Conservation (phyloP, 2,888 invertebrate genomes). For the Conistra vaccinii region DNA sequence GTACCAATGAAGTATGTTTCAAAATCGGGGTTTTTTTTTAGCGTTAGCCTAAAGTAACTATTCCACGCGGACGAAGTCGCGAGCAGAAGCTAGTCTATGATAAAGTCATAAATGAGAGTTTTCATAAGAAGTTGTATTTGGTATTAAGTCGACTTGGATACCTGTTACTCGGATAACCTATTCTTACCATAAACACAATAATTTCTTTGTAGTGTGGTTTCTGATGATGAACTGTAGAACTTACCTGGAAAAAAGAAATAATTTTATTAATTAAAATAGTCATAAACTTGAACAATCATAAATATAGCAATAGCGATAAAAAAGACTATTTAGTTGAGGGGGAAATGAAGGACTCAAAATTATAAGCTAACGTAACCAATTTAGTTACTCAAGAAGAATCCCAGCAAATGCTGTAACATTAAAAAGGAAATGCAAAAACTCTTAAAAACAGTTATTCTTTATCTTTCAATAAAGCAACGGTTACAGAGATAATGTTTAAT, state of each 20-base stretch:
- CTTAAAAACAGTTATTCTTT: constrained; percentile 34
- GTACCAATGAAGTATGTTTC: no score
- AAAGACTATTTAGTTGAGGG: background rate
- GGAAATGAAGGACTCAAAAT: background rate
- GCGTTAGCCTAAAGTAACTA: no score
- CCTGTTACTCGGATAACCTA: background rate
- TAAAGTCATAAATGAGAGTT: no score
- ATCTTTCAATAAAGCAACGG: constrained; percentile 40
- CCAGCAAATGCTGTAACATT: background rate
- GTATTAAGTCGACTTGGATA: no score
- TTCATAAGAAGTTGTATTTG: no score
- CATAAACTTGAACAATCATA: background rate
- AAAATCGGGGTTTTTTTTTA: no score
- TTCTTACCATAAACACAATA: constrained; percentile 32
- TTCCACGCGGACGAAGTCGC: no score
- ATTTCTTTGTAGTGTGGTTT: background rate
- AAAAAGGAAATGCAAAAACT: constrained; percentile 18
- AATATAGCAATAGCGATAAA: background rate
- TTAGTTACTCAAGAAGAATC: background rate
- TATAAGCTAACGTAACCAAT: background rate
- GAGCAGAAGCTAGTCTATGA: no score
- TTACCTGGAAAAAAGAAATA: constrained; percentile 59
- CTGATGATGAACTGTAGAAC: constrained; percentile 34
- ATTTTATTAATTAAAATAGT: constrained; percentile 25
- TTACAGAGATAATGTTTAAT: constrained; percentile 49